Base-by-base conservation (phyloP, 2,888 invertebrate species). In the Acanthosepion lycidas region DNA sequence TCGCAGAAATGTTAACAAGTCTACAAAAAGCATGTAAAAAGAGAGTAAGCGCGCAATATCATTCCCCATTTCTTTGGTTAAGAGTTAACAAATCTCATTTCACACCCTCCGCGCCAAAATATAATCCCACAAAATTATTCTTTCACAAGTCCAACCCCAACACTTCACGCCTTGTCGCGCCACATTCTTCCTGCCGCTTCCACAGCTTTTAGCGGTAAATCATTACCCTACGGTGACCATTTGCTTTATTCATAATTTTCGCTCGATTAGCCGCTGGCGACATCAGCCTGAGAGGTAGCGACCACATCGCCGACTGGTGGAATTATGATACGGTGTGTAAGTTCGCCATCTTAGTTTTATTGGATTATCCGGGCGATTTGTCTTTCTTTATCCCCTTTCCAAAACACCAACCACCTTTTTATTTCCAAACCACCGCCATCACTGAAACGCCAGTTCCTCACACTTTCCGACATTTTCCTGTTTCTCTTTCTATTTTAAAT, bases 91-190 rank as follows among this genome's bases (percentile, higher is more conserved):
- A n/a, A 33, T 78, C n/a, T 78, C n/a, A 78, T 78, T 78, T 78
- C n/a, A 78, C 78, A 78, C 78, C 78, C n/a, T 78, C 33, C 78
- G 78, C 78, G 78, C 8, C n/a, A 78, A 78, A 78, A 78, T 78
- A 78, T 78, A 78, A 78, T 78, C 78, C 78, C 78, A 78, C 78
- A 78, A 78, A 78, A 78, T 78, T 78, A 78, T 78, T 78, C 78
- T 78, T 78, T 78, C 78, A 78, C n/a, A 78, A 78, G 2, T 78
- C 78, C 28, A 64, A 8, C 78, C 18, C 78, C 78, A 78, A 9
- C 78, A n/a, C 78, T n/a, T 33, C 12, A n/a, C n/a, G 6, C 9
- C 8, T 6, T 33, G n/a, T 33, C 78, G n/a, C n/a, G 12, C 12
- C n/a, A n/a, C 78, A 78, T n/a, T 33, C n/a, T 12, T 78, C 78